Evolutionary conservation across 1,140 invertebrate genomes (phyloP), one percentile per base, ranked within the genome.

Genomic region (Musca vetustissima): DNA sequence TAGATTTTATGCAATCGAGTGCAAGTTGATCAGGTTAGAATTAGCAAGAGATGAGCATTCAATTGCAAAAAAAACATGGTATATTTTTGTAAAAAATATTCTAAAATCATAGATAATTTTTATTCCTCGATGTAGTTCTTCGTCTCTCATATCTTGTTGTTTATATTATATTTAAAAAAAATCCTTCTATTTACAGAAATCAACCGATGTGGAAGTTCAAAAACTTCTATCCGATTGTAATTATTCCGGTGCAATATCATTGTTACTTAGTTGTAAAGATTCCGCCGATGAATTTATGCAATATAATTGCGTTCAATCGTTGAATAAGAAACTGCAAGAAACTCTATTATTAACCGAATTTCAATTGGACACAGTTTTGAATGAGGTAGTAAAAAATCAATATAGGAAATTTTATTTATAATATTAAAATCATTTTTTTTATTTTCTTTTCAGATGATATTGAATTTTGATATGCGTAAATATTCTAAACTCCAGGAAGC

Each of bases 341-440:
- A 97, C 93, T 0, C 84, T 98, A 57, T 92, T 93, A 70, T 89
- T 94, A 84, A 94, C 94, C 0, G 96, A 98, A 82, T 93, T 96
- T 75, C 93, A 95, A 73, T 81, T 98, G 57, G 96, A 98, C 80
- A 87, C 89, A 7, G 94, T 94, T 1, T 83, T 98, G 9, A 90
- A 94, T 4, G 92, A 91, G 76, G 89, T 93, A 66, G 83, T 83
- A 71, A 78, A 4, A 17, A 57, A n/a, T n/a, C n/a, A n/a, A n/a
- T n/a, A n/a, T n/a, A n/a, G n/a, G n/a, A n/a, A 36, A 21, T 8
- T 22, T 15, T 70, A 69, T 11, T 25, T 4, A 19, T 48, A 48
- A 1, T 19, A 47, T n/a, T 14, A n/a, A 24, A 21, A 36, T 15
- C 19, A 47, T 50, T 59, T 59, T 64, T 25, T 52, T 65, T 67